These are phyloP conservation scores for Caenorhabditis uteleia DNA, from an alignment of 2,888 invertebrate genomes.

Conservation along the genomic window DNA sequence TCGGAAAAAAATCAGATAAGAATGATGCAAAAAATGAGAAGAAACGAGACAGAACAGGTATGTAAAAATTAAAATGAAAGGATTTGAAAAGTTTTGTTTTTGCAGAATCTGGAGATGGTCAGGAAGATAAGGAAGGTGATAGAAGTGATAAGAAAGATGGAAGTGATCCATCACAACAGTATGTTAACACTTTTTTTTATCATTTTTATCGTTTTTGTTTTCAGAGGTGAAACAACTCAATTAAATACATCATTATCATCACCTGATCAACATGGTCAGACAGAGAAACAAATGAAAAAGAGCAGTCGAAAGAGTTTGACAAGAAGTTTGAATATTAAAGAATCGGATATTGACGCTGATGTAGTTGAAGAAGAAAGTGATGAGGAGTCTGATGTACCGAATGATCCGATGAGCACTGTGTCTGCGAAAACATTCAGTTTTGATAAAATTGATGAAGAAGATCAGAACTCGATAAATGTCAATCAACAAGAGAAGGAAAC, in stretches of 20 bases:
- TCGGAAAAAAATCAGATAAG: conserved; percentile 13
- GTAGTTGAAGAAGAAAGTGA: conserved; percentile 28
- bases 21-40: conserved; percentile 7
- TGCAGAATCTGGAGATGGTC: conserved; percentile 23
- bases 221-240: conserved; percentile 11
- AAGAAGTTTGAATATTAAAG: conserved; percentile 34
- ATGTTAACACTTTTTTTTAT: no score
- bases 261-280: conserved; percentile 27
- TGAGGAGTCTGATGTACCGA: conserved; percentile 12
- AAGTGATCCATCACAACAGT: no score
- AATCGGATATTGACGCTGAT: conserved; percentile 36
- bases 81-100: neutral
- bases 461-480: conserved; percentile 5
- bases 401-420: conserved; percentile 13
- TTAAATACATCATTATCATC: conserved; percentile 17
- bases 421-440: conserved; percentile 4
- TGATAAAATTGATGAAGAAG: conserved; percentile 19
- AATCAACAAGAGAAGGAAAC: neutral
- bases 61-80: neutral
- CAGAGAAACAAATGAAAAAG: conserved; percentile 34
- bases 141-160: neutral
- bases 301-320: conserved; percentile 33
- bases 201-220: no score
- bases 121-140: conserved; percentile 8
- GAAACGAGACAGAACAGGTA: conserved; percentile 20